phyloP scores from a whole-genome alignment of 1,140 invertebrate genomes.

The Pteromalus puparum region DNA sequence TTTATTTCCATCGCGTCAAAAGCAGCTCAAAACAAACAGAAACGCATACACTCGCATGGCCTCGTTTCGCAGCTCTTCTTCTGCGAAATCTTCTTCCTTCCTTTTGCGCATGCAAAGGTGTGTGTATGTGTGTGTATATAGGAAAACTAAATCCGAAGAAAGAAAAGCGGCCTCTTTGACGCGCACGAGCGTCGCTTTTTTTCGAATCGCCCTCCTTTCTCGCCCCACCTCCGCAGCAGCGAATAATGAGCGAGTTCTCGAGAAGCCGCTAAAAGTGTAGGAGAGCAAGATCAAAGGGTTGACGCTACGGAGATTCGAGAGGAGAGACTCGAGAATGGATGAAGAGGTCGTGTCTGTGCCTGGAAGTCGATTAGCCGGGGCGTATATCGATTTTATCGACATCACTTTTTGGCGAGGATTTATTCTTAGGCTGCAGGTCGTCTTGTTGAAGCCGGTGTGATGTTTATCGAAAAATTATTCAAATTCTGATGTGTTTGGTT shows the following conservation, averaged over 20 bases:
- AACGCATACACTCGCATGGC: constrained; percentile 2
- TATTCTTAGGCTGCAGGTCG: not conserved
- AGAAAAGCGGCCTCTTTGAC: constrained; percentile 18
- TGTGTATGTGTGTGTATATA: not conserved
- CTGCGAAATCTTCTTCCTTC: not conserved
- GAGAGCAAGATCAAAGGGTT: not conserved
- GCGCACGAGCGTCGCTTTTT: not conserved
- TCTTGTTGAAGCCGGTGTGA: too few relatives aligned
- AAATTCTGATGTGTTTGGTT: too few relatives aligned
- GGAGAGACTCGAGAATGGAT: not conserved
- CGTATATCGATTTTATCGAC: not conserved
- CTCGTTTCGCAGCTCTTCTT: constrained; percentile 22
- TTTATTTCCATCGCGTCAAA: constrained; percentile 37
- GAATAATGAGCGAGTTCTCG: not conserved
- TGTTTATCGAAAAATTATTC: too few relatives aligned
- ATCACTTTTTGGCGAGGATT: not conserved
- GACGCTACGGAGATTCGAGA: not conserved
- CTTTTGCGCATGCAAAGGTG: not conserved
- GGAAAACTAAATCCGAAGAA: not conserved
- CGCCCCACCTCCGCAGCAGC: too few relatives aligned
- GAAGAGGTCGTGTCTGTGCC: not conserved
- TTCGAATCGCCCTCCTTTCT: not conserved
- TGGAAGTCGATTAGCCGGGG: not conserved
- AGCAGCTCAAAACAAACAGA: constrained; percentile 32
- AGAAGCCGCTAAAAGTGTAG: not conserved